phyloP scores from a whole-genome alignment of 2,113 vertebrate genomes.

The Dendropsophus ebraccatus region DNA sequence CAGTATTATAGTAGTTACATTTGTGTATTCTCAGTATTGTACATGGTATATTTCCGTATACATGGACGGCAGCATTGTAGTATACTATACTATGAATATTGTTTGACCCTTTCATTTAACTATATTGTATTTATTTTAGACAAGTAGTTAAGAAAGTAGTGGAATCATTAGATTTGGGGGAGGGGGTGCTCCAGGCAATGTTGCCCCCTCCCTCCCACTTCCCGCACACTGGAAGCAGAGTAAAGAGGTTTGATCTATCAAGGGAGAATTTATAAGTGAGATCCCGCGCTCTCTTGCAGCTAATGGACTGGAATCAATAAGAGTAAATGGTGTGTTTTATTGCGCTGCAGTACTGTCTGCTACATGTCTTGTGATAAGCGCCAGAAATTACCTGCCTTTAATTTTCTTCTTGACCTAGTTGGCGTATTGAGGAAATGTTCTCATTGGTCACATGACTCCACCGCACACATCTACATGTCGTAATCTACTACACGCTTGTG shows the following conservation, averaged over 20 bases:
- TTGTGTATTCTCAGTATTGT: not conserved
- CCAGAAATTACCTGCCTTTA: conserved; percentile 36
- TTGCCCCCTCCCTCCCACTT: not conserved
- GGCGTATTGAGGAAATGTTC: not conserved
- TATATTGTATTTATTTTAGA: not conserved
- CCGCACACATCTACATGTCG: not conserved
- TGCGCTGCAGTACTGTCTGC: conserved; percentile 8
- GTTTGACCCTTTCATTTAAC: not conserved
- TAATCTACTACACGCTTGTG: not conserved
- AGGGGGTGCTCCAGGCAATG: not conserved
- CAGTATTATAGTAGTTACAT: conserved; percentile 11
- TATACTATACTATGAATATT: not conserved
- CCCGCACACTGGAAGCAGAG: not conserved
- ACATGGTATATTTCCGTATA: not conserved
- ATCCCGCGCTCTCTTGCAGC: conserved; percentile 12
- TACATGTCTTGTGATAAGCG: not conserved
- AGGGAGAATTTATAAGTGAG: conserved; percentile 23
- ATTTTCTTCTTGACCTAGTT: conserved; percentile 38
- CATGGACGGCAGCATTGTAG: not conserved
- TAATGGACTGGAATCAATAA: conserved; percentile 53
- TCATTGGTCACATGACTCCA: not conserved
- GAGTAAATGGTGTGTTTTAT: conserved; percentile 46
- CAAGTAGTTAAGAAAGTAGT: not conserved
- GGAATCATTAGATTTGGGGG: not conserved
- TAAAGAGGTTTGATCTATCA: not conserved